A percentile compares a stretch with the other conserved stretches of the same genome.
These are phyloP conservation scores for Odontothrips loti DNA, from an alignment of 2,888 invertebrate genomes.

Conservation along the genomic window DNA sequence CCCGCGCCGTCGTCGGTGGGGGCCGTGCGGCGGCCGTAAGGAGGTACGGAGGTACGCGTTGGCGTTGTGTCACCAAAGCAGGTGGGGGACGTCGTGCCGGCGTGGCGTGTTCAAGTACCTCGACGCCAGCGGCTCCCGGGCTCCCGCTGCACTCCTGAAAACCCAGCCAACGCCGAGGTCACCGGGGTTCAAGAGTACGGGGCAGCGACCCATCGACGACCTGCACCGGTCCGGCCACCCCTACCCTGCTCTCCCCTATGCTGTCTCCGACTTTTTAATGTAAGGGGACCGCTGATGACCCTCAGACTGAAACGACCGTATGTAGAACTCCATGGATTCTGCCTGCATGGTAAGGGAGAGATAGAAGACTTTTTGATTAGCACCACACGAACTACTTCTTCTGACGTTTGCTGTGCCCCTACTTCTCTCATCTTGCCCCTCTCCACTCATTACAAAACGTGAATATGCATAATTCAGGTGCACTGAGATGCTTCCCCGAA, in stretches of 20 bases:
- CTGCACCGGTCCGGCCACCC: too few species aligned
- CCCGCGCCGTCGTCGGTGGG: too few species aligned
- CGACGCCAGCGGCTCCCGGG: not conserved
- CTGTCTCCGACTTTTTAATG: too few species aligned
- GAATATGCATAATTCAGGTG: constrained; percentile 25
- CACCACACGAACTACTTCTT: not conserved
- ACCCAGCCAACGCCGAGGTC: too few species aligned
- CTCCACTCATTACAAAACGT: not conserved
- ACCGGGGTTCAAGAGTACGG: too few species aligned
- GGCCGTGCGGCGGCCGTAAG: not conserved
- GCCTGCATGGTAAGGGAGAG: too few species aligned
- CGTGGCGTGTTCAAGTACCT: not conserved
- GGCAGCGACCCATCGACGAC: too few species aligned
- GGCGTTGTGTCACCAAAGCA: not conserved
- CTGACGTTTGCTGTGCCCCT: not conserved
- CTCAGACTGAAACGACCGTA: too few species aligned
- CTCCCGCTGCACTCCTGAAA: too few species aligned
- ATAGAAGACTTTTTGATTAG: not conserved
- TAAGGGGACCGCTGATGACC: too few species aligned
- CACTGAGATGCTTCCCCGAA: not conserved
- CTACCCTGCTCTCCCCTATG: too few species aligned
- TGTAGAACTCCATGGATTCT: too few species aligned
- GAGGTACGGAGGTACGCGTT: not conserved
- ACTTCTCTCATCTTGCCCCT: not conserved
- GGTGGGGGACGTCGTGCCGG: not conserved